These are phyloP conservation scores for Argentina silus DNA, from an alignment of 2,797 vertebrate species.

Conservation along the genomic window DNA sequence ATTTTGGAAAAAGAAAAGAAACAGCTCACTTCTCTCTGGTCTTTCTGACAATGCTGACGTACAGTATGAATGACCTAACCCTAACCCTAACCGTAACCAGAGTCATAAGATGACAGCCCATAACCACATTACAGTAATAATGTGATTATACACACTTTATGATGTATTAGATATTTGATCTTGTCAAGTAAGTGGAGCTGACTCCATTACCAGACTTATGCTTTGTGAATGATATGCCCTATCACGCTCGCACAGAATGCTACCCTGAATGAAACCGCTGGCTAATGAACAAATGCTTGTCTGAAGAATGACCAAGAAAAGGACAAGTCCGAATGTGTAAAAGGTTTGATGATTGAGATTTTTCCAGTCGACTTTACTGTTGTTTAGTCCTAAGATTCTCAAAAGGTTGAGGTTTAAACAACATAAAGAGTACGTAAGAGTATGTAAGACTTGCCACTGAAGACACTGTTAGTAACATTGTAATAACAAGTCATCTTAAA, in stretches of 20 bases:
- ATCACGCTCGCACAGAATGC: constrained; percentile 51
- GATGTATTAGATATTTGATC: background rate
- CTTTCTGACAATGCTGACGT: background rate
- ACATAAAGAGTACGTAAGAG: constrained; percentile 27
- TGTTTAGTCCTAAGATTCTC: background rate
- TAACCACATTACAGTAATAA: background rate
- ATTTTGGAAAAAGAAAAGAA: background rate
- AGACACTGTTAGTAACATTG: background rate
- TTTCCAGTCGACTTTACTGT: constrained; percentile 14
- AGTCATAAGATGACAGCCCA: background rate
- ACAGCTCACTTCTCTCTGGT: background rate
- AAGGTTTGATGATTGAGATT: background rate
- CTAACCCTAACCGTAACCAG: too few species aligned
- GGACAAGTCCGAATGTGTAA: constrained; percentile 20
- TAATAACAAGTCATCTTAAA: constrained; percentile 12
- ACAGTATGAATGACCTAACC: too few species aligned
- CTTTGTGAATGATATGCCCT: constrained; percentile 71
- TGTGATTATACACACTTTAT: background rate
- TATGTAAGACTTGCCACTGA: background rate
- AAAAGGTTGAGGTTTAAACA: constrained; percentile 17
- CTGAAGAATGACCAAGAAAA: constrained; percentile 5
- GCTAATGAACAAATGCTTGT: constrained; percentile 26
- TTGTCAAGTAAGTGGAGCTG: constrained; percentile 19
- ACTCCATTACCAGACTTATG: constrained; percentile 54
- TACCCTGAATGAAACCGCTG: constrained; percentile 40